Percentiles rank a stretch among this genome's conserved stretches.
These are phyloP conservation scores for Isichthys henryi DNA, from an alignment of 2,113 vertebrate species.

Conservation along the genomic window DNA sequence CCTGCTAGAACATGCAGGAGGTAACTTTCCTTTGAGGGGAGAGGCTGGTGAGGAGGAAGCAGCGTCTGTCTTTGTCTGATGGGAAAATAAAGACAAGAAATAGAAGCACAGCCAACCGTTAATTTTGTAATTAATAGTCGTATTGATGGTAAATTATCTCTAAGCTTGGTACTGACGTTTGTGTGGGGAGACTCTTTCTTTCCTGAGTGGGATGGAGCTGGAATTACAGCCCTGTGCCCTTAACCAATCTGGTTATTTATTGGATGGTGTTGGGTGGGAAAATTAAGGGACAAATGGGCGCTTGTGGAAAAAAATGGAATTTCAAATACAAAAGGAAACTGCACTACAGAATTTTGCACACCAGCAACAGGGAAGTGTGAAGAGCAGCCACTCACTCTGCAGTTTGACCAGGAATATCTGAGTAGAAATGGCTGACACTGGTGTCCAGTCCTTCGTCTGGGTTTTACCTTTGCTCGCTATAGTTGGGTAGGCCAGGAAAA, in stretches of 20 bases:
- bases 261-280: background rate
- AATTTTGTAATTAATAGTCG: background rate
- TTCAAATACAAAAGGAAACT: background rate
- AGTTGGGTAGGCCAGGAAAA: background rate
- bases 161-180: background rate
- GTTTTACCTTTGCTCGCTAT: background rate
- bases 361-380: background rate
- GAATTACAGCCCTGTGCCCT: background rate
- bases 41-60: background rate
- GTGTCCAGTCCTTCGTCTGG: background rate
- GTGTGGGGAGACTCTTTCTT: background rate
- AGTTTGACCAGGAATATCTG: background rate
- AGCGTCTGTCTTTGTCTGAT: background rate
- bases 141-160: background rate
- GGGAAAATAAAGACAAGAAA: background rate
- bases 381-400: background rate
- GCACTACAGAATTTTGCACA: background rate
- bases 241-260: background rate
- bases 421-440: background rate
- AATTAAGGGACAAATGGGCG: background rate
- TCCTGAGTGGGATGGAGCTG: constrained; percentile 6
- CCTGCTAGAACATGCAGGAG: background rate
- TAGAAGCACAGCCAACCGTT: background rate
- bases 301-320: background rate
- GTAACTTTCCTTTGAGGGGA: background rate